These are phyloP conservation scores for Cotesia vestalis DNA, from an alignment of 1,140 invertebrate species.

Conservation along the genomic window DNA sequence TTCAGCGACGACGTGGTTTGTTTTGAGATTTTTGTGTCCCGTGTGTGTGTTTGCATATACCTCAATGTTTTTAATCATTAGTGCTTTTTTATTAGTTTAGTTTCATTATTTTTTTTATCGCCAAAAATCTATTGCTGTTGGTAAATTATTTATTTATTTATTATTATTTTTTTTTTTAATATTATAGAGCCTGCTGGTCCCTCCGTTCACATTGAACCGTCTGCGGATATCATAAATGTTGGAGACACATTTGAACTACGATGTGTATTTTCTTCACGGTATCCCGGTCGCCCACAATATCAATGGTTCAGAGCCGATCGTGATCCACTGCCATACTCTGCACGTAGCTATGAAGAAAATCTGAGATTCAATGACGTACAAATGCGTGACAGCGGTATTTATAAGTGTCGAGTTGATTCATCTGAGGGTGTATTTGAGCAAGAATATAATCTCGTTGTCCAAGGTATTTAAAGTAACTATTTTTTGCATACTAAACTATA, in stretches of 20 bases:
- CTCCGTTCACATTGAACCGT: slow-evolving; percentile 67
- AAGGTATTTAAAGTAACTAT: slow-evolving; percentile 66
- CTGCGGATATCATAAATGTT: slow-evolving; percentile 69
- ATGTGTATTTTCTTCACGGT: slow-evolving; percentile 72
- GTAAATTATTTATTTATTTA: not conserved
- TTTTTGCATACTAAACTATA: slow-evolving; percentile 9
- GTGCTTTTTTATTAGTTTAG: slow-evolving; percentile 13
- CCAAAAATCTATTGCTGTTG: not conserved
- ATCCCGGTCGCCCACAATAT: slow-evolving; percentile 55
- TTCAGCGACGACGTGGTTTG: slow-evolving; percentile 61
- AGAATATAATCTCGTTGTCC: slow-evolving; percentile 77
- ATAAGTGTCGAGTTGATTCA: slow-evolving; percentile 74
- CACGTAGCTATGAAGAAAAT: slow-evolving; percentile 59
- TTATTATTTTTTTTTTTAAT: slow-evolving; percentile 43
- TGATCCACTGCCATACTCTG: slow-evolving; percentile 56
- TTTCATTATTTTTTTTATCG: not conserved
- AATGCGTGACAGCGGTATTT: slow-evolving; percentile 74
- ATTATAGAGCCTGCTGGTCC: slow-evolving; percentile 54
- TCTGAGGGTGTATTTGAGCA: slow-evolving; percentile 70
- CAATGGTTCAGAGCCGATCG: slow-evolving; percentile 64
- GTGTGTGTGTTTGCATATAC: slow-evolving; percentile 42
- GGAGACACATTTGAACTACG: slow-evolving; percentile 79
- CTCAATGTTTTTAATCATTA: slow-evolving; percentile 3
- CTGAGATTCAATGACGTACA: slow-evolving; percentile 69
- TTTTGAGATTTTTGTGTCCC: slow-evolving; percentile 60